Base-by-base conservation (phyloP, 2,113 vertebrate species). In the Mus spicilegus region DNA sequence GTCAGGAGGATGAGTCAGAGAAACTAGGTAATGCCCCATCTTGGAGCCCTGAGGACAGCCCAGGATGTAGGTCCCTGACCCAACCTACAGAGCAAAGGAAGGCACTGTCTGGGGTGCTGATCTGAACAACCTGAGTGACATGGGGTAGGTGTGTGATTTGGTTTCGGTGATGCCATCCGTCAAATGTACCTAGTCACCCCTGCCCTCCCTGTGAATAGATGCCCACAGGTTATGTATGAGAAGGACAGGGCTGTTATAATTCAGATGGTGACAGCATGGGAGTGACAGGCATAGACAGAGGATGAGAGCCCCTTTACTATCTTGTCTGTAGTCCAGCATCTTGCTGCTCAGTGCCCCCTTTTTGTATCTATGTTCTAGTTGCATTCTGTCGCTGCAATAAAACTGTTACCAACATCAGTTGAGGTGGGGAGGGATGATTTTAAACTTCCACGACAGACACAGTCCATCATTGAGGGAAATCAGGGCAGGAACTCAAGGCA, bases 271-370 rank as follows among this genome's bases (percentile, higher is more conserved):
- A 7, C 1, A 36, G 10, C 1, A 26, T 12, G 3, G 30, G 39
- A 69, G 20, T 28, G 69, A 46, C 5, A 20, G 24, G 0, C 28
- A 7, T 36, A 1, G 28, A 65, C 72, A 4, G 61, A 75, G 19
- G 42, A 16, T 0, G 56, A 7, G 5, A 3, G 10, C 54, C 95
- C 95, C 17, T 86, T 75, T 92, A 10, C 91, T 93, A 1, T 94
- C 87, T 97, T 87, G 65, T 70, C 80, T 90, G 5, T 19, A 78
- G 26, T 77, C 67, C 56, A 95, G 28, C 96, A 46, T 85, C 93
- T 97, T 91, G 42, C 92, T 51, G 91, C 75, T 89, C 51, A 0
- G 1, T 58, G 63, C 90, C 80, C 91, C 94, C 94, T 87, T 92
- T 96, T 93, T 89, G 87, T 95, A 82, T 94, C 85, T 22, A 7